Evolutionary conservation across 2,797 vertebrate species (phyloP), one percentile per base, ranked within the genome.

Genomic region (Momotus momota): DNA sequence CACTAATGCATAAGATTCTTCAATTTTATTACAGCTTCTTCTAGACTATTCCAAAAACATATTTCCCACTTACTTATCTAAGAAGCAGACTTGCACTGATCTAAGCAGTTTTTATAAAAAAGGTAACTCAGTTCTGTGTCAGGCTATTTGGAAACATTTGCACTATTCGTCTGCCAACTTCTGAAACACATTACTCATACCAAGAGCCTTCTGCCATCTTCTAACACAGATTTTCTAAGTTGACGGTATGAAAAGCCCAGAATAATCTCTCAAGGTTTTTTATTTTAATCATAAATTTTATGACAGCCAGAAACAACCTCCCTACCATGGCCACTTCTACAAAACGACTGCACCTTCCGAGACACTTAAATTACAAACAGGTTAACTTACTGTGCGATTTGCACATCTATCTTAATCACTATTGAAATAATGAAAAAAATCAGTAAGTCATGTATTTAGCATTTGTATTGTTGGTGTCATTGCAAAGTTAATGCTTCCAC

Each of bases 61-160:
- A 79, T 49, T 91, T 95, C 35, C 82, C 19, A 46, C 41, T 87
- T 94, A 40, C 49, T 89, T 93, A 87, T 51, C 58, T 79, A 81
- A 84, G 58, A 65, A 86, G 54, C 46, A 90, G 81, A 81, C 66
- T 90, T 77, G 29, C 49, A 80, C 61, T 54, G 43, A 75, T 93
- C 70, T 58, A 78, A 94, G 62, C 58, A 84, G 31, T 38, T 95
- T 88, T 90, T 86, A 88, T n/a, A 61, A 88, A n/a, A 94, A 92
- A 90, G 72, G 62, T 79, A 96, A 93, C 88, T 93, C 61, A 89
- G 26, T 93, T 94, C 75, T 74, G 69, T 23, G 1, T 89, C 62
- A 88, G 69, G 79, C 65, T 93, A 96, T 94, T 96, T 97, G 91
- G 93, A 96, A 97, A 95, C 85, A 93, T 90, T 91, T 75, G 70